Base-by-base conservation (phyloP, 2,797 vertebrate species). In the Chromis chromis region DNA sequence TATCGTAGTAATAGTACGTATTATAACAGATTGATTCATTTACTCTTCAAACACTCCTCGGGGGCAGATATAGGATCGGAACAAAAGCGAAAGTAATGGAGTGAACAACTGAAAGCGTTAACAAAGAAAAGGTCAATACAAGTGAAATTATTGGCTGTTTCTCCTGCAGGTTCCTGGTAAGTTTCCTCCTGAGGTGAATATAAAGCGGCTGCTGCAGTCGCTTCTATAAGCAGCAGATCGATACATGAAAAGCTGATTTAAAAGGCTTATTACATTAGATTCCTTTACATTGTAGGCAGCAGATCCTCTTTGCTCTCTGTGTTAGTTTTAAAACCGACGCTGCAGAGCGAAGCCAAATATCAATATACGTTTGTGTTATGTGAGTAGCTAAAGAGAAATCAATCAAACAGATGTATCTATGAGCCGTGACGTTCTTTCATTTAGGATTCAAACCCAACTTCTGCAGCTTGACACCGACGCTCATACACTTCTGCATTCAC, bases 161-260 rank as follows among this genome's bases (percentile, higher is more conserved):
- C 44, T 28, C 31, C 60, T 53, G 39, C 16, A 40, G 25, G 28
- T 63, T 42, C 52, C 31, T 78, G 46, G 71, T 28, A 65, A 59
- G 24, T 67, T 53, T 48, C 46, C 65, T 7, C 72, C 65, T 24
- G 6, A 72, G 80, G 53, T 44, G 24, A 1, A 65, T 24, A 74
- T 74, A 63, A 81, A 76, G n/a, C 64, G 46, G n/a, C 33, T 53
- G 80, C 65, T 27, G 54, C 27, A 71, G 48, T 59, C 12, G 4
- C 25, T 19, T 31, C 25, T 24, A 46, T 11, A 40, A 12, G 65
- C 59, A 68, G 22, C 27, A 36, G 67, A 77, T 86, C 74, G 62
- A 81, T 82, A 79, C 31, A 11, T 65, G 27, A 65, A 44, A 63
- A 39, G 36, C 28, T 22, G 70, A 72, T 76, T 78, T 69, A 66